Percentiles rank a stretch among this genome's conserved stretches.
These are phyloP conservation scores for Podargus strigoides DNA, from an alignment of 2,797 vertebrate genomes.

Conservation along the genomic window DNA sequence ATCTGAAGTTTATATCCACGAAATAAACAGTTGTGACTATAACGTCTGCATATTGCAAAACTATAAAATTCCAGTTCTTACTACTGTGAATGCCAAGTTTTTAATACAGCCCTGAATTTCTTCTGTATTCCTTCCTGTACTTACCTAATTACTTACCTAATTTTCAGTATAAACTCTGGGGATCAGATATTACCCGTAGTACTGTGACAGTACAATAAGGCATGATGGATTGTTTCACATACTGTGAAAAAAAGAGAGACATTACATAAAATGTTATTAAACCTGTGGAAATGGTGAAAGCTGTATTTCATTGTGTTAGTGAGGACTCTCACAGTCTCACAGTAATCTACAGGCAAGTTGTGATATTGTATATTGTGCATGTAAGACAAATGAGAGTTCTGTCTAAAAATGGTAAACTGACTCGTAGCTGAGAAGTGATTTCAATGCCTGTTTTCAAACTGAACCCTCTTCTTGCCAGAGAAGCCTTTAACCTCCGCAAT, in stretches of 20 bases:
- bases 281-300: not conserved
- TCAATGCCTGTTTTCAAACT: not conserved
- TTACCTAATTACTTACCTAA: not conserved
- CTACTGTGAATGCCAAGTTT: not conserved
- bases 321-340: not conserved
- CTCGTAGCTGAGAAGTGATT: not conserved
- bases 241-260: not conserved
- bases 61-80: not conserved
- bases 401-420: not conserved
- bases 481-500: not conserved
- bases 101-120: not conserved
- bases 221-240: not conserved
- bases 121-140: not conserved
- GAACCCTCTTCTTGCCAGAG: not conserved
- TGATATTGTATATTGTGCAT: not conserved
- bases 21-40: not conserved
- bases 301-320: not conserved
- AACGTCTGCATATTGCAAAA: not conserved
- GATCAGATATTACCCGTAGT: not conserved
- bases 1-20: not conserved
- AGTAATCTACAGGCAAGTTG: not conserved
- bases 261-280: not conserved
- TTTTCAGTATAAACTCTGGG: not conserved
- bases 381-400: not conserved
- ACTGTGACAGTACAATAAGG: not conserved